Evolutionary conservation across 1,140 invertebrate genomes (phyloP), one percentile per base, ranked within the genome.

Genomic region (Gonioctena quinquepunctata): DNA sequence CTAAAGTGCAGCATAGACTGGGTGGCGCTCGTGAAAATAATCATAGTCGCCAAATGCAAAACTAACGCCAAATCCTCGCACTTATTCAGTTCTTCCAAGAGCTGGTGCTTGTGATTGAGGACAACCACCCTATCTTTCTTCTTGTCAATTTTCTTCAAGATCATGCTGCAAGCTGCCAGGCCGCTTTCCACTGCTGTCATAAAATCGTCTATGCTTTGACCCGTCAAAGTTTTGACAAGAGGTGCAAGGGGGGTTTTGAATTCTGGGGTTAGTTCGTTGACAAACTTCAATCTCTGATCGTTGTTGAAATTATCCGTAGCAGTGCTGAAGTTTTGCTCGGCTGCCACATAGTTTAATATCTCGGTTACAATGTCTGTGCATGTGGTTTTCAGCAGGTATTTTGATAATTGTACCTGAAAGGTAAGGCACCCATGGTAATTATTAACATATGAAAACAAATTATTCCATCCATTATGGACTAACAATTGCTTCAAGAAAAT

Each of bases 1-100:
- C 95, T 96, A 8, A 94, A 94, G 80, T 98, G 94, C 13, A 99
- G 76, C 83, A 96, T 93, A 74, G 84, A 89, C 77, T 94, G 90
- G 11, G 92, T 94, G 0, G 90, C 85, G 7, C 89, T 87, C 19
- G 93, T 94, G 77, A 97, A 97, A 19, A 97, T 86, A 23, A 96
- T 85, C 50, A 96, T 87, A 4, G 88, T 89, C 1, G 90, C 89
- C 48, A 97, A 83, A 82, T 98, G 96, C 13, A 99, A 82, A n/a
- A 90, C 87, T 28, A 96, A 83, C 0, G 96, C 94, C 25, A 94
- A 88, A 80, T 97, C 95, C 28, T 88, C 84, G 52, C 88, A 90
- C 54, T 83, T 81, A 62, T 89, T 88, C 48, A 98, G 79, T 81
- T 96, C 91, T 62, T 94, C 89, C 27, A 93, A 81, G n/a, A 98